Percentiles rank a stretch among this genome's conserved stretches.
phyloP scores from a whole-genome alignment of 2,797 vertebrate species.

The Acropternis orthonyx region DNA sequence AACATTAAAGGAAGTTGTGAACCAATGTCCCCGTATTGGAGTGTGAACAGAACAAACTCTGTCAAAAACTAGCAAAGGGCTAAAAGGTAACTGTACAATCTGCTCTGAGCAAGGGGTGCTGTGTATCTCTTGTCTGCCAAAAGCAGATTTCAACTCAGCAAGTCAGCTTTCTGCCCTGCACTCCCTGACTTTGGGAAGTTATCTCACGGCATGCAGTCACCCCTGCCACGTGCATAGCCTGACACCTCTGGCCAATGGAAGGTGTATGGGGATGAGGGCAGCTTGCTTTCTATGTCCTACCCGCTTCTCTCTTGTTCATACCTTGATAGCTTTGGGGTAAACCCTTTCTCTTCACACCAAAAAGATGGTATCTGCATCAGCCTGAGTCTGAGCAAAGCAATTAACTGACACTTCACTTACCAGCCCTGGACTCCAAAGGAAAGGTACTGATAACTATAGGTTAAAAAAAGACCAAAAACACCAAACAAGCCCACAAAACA shows the following conservation, averaged over 20 bases:
- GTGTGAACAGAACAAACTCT: background rate
- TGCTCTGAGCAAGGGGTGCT: conserved; percentile 42
- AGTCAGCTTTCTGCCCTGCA: conserved; percentile 32
- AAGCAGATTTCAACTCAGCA: conserved; percentile 60
- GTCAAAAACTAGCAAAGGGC: conserved; percentile 13
- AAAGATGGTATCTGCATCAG: background rate
- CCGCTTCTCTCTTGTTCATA: background rate
- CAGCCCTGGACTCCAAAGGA: background rate
- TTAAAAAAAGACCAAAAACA: background rate
- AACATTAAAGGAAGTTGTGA: background rate
- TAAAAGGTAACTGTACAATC: conserved; percentile 37
- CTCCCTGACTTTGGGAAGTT: conserved; percentile 55
- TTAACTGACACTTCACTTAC: background rate
- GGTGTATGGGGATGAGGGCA: background rate
- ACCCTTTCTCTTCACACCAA: background rate
- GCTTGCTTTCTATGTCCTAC: background rate
- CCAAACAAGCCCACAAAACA: background rate
- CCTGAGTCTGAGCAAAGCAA: background rate
- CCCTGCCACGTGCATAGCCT: background rate
- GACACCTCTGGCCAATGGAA: background rate
- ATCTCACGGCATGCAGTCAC: background rate
- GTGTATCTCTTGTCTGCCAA: conserved; percentile 16
- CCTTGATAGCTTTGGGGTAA: background rate
- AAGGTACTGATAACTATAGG: background rate
- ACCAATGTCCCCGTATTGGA: background rate